Percentiles rank a stretch among this genome's conserved stretches.
These are phyloP conservation scores for Umimayanthus kanabou DNA, from an alignment of 92 coral and sea anemone genomes.

Conservation along the genomic window DNA sequence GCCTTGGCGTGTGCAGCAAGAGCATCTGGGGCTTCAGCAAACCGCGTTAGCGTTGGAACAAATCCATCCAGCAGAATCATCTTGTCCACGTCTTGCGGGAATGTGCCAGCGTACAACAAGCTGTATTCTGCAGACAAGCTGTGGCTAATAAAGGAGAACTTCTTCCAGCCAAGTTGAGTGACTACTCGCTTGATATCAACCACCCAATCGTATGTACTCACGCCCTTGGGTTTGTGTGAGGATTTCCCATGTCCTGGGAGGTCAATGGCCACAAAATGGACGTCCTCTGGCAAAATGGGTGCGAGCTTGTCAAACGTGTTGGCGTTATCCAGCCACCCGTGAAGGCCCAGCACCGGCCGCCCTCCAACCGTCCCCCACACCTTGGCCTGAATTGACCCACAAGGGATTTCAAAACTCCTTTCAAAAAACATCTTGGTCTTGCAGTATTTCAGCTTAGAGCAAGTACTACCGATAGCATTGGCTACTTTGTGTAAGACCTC, in stretches of 20 bases:
- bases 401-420: constrained; percentile 61
- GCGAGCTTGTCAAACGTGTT: constrained; percentile 74
- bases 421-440: no score
- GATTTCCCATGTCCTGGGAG: constrained; percentile 85
- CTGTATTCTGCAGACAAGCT: constrained; percentile 64
- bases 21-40: constrained; percentile 15
- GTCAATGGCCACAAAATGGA: constrained; percentile 68
- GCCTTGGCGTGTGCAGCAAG: constrained; percentile 16
- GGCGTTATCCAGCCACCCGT: constrained; percentile 83
- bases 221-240: constrained; percentile 67
- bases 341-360: constrained; percentile 70
- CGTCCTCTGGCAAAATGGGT: constrained; percentile 61
- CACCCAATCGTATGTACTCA: constrained; percentile 55
- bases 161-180: constrained; percentile 70
- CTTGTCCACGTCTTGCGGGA: constrained; percentile 61
- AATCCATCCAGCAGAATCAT: constrained; percentile 56
- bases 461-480: no score
- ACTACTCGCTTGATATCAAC: constrained; percentile 68
- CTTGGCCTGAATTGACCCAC: constrained; percentile 77
- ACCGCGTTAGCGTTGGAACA: no score
- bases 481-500: no score
- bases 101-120: constrained; percentile 66
- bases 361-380: constrained; percentile 68
- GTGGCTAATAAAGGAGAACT: constrained; percentile 70
- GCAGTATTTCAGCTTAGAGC: no score